Percentiles rank a stretch among this genome's conserved stretches.
These are phyloP conservation scores for Nasonia vitripennis DNA, from an alignment of 1,140 invertebrate species.

Conservation along the genomic window DNA sequence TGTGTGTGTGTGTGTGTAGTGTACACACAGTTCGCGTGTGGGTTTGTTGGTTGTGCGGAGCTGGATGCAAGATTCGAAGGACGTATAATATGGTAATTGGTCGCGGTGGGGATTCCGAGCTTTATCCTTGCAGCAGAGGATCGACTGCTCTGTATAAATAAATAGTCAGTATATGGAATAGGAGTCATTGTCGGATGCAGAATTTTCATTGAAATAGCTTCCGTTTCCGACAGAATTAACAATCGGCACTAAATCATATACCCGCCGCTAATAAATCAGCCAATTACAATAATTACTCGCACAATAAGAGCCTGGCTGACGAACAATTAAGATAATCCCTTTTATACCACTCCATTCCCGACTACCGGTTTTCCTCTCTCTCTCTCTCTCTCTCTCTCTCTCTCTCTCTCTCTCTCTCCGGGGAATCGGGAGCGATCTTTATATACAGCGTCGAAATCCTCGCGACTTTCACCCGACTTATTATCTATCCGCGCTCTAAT, in stretches of 20 bases:
- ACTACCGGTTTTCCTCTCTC: background rate
- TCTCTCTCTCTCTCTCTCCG: conserved; percentile 3
- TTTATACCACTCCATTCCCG: background rate
- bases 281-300: background rate
- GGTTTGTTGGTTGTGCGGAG: too few species aligned
- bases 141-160: too few species aligned
- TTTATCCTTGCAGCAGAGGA: too few species aligned
- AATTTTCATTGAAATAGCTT: too few species aligned
- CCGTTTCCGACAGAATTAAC: background rate
- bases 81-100: conserved; percentile 15
- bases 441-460: background rate
- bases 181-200: too few species aligned
- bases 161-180: too few species aligned
- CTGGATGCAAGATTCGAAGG: background rate
- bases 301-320: background rate
- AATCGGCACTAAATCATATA: background rate
- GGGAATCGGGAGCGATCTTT: background rate
- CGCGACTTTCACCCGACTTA: conserved; percentile 32
- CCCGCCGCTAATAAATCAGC: background rate
- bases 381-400: conserved; percentile 7
- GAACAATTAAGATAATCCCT: conserved; percentile 21
- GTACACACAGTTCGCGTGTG: background rate
- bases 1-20: background rate
- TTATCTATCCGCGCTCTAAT: conserved; percentile 33
- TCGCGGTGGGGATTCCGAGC: background rate